A percentile compares a stretch with the other conserved stretches of the same genome.
These are phyloP conservation scores for Xerus rutilus DNA, from an alignment of 2,797 vertebrate species.

Conservation along the genomic window DNA sequence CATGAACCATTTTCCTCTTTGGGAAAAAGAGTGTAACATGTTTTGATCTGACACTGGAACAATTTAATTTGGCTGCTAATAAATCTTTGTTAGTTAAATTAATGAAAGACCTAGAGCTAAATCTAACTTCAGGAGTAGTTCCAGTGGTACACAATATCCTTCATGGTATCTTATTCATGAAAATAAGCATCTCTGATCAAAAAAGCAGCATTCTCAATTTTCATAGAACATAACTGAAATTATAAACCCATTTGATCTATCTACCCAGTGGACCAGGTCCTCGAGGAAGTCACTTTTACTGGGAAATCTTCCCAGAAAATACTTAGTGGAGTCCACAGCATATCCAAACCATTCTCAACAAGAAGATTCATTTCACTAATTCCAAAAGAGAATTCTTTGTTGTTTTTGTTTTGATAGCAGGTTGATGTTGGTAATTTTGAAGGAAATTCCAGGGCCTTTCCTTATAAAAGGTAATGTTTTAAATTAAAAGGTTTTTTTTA, in stretches of 20 bases:
- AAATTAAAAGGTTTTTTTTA: background rate
- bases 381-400: background rate
- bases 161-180: background rate
- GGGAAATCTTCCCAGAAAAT: background rate
- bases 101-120: background rate
- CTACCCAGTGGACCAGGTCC: background rate
- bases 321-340: background rate
- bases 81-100: conserved; percentile 37
- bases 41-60: background rate
- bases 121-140: conserved; percentile 11
- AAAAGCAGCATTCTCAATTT: background rate
- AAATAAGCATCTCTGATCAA: background rate
- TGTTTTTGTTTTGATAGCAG: background rate
- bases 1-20: background rate
- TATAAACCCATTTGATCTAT: background rate
- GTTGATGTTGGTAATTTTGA: background rate
- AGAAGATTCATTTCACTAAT: background rate
- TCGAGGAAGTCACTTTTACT: background rate
- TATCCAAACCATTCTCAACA: background rate
- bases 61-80: background rate
- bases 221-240: background rate
- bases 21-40: background rate
- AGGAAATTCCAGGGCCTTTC: background rate
- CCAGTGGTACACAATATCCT: background rate
- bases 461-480: background rate